Base-by-base conservation (phyloP, 2,797 vertebrate genomes). In the Malurus splendens region DNA sequence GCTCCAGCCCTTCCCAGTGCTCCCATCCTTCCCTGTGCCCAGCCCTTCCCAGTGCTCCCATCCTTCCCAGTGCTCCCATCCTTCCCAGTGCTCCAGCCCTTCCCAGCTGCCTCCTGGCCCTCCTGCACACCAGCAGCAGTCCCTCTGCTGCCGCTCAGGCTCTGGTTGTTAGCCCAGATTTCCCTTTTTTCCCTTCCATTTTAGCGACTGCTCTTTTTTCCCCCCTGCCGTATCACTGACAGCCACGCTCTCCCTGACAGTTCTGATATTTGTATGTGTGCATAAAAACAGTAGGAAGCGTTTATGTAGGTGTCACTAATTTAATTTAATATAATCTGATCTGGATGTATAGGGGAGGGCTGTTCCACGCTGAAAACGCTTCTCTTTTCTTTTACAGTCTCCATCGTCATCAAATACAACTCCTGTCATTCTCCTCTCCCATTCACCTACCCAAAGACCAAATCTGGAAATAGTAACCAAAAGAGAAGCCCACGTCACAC, bases 261-360 rank as follows among this genome's bases (percentile, higher is more conserved):
- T 86, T 94, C 86, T 65, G 83, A n/a, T 95, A 84, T 94, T 94
- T 95, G 87, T 93, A 33, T 92, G 79, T 92, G 73, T 92, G 89
- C 72, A 68, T 67, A 47, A 90, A 94, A 93, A 62, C 94, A 92
- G 90, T 73, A 55, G 94, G 90, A 91, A 94, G 90, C 87, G 27
- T 91, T 96, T 90, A 71, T 92, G 92, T 91, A 92, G 94, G 94
- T 95, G 88, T 92, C 86, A 73, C 86, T 94, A 95, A 96, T 95
- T 95, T 92, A 93, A 95, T 95, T 95, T 91, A 93, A 95, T 94
- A 94, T 89, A 87, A 89, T 70, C 87, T 80, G 84, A 86, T 83
- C 51, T 5, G 59, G 52, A 56, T 8, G 73, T 92, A 89, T 51
- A 51, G 70, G 54, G 59, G 85, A 60, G 92, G 91, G 71, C 74